Percentiles rank a stretch among this genome's conserved stretches.
phyloP scores from a whole-genome alignment of 2,113 vertebrate species.

The Periophthalmus modestus region DNA sequence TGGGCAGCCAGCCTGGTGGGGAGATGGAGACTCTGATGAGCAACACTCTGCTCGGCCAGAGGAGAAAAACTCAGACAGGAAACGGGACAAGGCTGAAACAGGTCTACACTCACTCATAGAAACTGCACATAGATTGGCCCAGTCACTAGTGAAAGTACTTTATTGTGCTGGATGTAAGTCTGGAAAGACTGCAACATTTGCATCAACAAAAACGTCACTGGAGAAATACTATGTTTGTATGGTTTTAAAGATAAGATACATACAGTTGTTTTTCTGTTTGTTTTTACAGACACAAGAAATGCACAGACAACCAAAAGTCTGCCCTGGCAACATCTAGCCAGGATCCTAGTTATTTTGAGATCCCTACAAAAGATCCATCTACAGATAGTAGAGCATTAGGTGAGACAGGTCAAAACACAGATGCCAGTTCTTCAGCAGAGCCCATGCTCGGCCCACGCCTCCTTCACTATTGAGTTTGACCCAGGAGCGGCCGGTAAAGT shows the following conservation, averaged over 20 bases:
- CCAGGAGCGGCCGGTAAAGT: conserved; percentile 86
- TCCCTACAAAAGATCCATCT: conserved; percentile 88
- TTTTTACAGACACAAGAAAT: conserved; percentile 59
- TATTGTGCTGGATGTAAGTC: background rate
- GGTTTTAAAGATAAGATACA: background rate
- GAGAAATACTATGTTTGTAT: background rate
- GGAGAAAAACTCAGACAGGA: conserved; percentile 78
- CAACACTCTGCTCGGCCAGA: conserved; percentile 79
- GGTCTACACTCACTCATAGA: conserved; percentile 54
- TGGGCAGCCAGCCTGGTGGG: conserved; percentile 97
- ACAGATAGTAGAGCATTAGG: conserved; percentile 73
- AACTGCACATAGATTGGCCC: background rate
- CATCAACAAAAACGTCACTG: background rate
- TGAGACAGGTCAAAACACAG: conserved; percentile 84
- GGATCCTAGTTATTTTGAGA: conserved; percentile 97
- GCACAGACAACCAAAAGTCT: conserved; percentile 74
- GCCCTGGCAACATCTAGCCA: conserved; percentile 77
- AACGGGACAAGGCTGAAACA: conserved; percentile 74
- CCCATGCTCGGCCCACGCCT: conserved; percentile 86
- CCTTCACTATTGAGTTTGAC: conserved; percentile 97
- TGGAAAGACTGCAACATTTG: background rate
- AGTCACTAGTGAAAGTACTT: background rate
- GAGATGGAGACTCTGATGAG: conserved; percentile 85
- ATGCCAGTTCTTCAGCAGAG: conserved; percentile 73
- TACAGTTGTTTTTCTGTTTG: background rate